Conservation (phyloP, 2,113 vertebrate genomes). For the Hippocampus comes region DNA sequence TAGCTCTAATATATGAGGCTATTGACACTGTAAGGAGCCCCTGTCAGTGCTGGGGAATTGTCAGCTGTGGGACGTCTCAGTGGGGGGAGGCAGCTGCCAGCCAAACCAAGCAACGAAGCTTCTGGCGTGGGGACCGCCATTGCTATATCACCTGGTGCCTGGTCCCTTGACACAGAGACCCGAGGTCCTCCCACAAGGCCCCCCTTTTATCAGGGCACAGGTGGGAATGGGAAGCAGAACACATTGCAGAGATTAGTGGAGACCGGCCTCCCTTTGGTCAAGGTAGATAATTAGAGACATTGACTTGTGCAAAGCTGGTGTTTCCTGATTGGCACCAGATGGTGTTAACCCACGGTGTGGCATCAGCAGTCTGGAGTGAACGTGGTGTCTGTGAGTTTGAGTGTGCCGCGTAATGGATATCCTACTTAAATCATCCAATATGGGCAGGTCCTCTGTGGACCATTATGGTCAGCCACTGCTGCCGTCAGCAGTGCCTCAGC, state of each 20-base stretch:
- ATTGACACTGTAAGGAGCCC: constrained; percentile 77
- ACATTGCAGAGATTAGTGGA: constrained; percentile 77
- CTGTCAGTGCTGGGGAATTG: constrained; percentile 68
- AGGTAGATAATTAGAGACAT: constrained; percentile 76
- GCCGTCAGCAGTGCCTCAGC: constrained; percentile 50
- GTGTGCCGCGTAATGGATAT: constrained; percentile 65
- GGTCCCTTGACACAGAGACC: constrained; percentile 60
- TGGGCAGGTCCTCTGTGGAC: constrained; percentile 58
- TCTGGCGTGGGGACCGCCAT: constrained; percentile 62
- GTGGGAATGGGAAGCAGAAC: constrained; percentile 78
- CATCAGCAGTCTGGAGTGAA: constrained; percentile 38
- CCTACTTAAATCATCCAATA: constrained; percentile 69
- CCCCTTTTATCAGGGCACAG: constrained; percentile 67
- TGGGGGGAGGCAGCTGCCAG: constrained; percentile 77
- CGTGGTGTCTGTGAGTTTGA: constrained; percentile 32
- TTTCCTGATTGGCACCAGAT: constrained; percentile 77
- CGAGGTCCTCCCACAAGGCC: constrained; percentile 50
- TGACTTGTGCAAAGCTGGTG: constrained; percentile 79
- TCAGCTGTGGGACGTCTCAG: constrained; percentile 79
- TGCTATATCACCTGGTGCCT: constrained; percentile 67
- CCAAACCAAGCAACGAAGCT: constrained; percentile 62
- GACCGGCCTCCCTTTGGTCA: constrained; percentile 56
- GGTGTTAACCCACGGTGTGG: constrained; percentile 63
- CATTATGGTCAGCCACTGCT: constrained; percentile 52
- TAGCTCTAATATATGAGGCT: constrained; percentile 80